Base-by-base conservation (phyloP, 2,113 vertebrate genomes). In the Ochotona princeps region DNA sequence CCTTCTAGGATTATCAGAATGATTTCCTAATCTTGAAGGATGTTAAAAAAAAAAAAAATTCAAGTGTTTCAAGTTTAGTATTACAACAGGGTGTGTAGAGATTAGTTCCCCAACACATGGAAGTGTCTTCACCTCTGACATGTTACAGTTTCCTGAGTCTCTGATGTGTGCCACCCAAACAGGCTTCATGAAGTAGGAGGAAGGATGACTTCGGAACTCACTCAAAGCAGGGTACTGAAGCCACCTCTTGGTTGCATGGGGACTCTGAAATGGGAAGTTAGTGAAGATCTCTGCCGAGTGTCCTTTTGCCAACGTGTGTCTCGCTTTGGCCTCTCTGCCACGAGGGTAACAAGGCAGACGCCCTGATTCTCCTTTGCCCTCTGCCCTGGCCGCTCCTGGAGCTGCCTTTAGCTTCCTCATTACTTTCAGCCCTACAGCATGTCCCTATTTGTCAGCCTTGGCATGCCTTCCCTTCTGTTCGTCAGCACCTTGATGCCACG, bases 251-350 rank as follows among this genome's bases (percentile, higher is more conserved):
- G 60, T 3, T 61, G 57, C 38, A 25, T 5, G 23, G 47, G 28
- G 20, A 15, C 44, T 65, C 72, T 61, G 23, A 70, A 83, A 28
- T 4, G n/a, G 49, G 67, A 69, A 32, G 61, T 8, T 6, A 25
- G 69, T 18, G 23, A 23, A 44, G 78, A 7, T 32, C 32, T 69
- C 69, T 11, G 17, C 20, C 20, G 8, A 23, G n/a, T n/a, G n/a
- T n/a, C n/a, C n/a, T 44, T 44, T 54, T 3, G 2, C 3, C 26
- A 49, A 38, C 30, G 21, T 1, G 1, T 0, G 0, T 1, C 0
- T 1, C 30, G 7, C n/a, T 1, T 5, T 3, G 4, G 14, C 18
- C 38, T 49, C 49, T 44, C 32, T 2, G 6, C 2, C 26, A 38
- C 12, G 5, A 1, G 35, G 60, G 66, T 17, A 35, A n/a, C n/a